Evolutionary conservation across 2,888 invertebrate species (phyloP), one percentile per base, ranked within the genome.

Genomic region (Drosophila picticornis): DNA sequence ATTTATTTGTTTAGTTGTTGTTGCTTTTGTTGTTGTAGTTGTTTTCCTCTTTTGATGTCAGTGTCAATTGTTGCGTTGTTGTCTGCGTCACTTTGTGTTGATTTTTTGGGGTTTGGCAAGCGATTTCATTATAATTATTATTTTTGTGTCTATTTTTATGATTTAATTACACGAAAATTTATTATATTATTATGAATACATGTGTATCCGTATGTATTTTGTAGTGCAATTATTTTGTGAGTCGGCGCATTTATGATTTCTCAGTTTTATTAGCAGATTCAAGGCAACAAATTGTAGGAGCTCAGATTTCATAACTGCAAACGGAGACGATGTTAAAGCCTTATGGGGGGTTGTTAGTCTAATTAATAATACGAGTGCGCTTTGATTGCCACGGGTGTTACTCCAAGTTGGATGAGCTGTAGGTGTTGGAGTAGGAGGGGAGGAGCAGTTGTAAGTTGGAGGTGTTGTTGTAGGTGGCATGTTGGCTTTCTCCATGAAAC

Each of bases 91-190:
- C 62, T 57, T 76, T 67, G 56, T 77, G 72, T 82, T 77, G 74
- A 70, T 61, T 83, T 86, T 77, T 80, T 27, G 55, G 89, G 90
- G 87, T 67, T 90, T 76, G 87, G 86, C 86, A 71, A 77, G 50
- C 67, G 82, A 81, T 81, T 85, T 72, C 64, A 78, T 77, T 77
- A 74, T 75, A 71, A 38, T 71, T 73, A 69, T 46, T 50, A 52
- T 34, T 56, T 38, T 22, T 52, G 22, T 55, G 51, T 61, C 59
- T 62, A 43, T 61, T 63, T 90, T 90, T 89, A 86, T 64, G 90
- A 90, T 86, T 86, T 90, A 81, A 90, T 86, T 90, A 75, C 66
- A 83, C 77, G 74, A 73, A 83, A 80, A 74, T 75, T 71, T 56
- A 85, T 72, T 80, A 74, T 72, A 77, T 71, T 73, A 76, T 83